A percentile compares a stretch with the other conserved stretches of the same genome.
phyloP scores from a whole-genome alignment of 2,113 vertebrate genomes.

The Aegypius monachus region DNA sequence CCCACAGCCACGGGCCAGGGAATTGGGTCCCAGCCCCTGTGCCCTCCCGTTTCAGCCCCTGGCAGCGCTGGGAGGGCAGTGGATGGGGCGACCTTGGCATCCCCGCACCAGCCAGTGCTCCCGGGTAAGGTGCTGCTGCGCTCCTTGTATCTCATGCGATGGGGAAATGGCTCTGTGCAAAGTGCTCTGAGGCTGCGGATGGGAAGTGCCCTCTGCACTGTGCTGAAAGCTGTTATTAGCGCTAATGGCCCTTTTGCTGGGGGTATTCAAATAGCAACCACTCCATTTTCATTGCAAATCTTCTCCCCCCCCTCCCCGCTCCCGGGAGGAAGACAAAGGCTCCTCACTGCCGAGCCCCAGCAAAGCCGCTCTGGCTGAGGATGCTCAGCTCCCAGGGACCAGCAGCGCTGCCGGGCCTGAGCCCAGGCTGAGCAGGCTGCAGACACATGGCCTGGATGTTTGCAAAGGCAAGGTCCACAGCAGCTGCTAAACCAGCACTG shows the following conservation, averaged over 20 bases:
- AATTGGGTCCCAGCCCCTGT: background rate
- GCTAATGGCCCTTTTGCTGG: slow-evolving; percentile 40
- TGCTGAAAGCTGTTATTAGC: slow-evolving; percentile 36
- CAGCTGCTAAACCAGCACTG: background rate
- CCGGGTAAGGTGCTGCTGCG: background rate
- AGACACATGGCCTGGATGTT: background rate
- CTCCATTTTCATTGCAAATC: background rate
- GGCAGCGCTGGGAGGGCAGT: fast-evolving
- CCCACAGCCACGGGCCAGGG: background rate
- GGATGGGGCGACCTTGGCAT: background rate
- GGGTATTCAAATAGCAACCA: background rate
- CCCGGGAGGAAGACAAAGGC: background rate
- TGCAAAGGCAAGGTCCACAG: background rate
- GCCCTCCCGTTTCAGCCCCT: background rate
- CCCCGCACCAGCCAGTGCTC: fast-evolving
- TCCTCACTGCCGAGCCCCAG: background rate
- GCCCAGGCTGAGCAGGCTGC: background rate
- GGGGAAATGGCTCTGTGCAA: background rate
- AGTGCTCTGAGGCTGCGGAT: slow-evolving; percentile 21
- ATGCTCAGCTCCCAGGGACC: background rate
- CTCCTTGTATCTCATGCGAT: background rate
- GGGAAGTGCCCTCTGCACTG: slow-evolving; percentile 38
- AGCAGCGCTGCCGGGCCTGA: background rate
- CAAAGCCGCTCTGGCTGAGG: background rate
- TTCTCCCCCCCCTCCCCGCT: fast-evolving